Conservation (phyloP, 2,888 invertebrate genomes). For the Caenorhabditis afra region DNA sequence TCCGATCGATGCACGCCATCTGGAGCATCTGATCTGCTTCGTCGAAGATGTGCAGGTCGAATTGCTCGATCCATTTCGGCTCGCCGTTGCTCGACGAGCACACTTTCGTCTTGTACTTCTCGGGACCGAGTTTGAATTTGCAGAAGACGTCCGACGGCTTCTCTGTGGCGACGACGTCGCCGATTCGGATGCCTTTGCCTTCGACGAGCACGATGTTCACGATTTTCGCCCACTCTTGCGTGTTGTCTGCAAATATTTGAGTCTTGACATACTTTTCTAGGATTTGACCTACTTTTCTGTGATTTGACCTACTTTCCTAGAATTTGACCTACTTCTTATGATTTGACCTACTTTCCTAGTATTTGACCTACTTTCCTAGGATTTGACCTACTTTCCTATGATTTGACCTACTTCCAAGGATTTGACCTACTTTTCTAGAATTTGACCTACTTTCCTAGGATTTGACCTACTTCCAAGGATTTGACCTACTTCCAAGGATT, state of each 20-base stretch:
- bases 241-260: constrained; percentile 37
- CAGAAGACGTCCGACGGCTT: constrained; percentile 86
- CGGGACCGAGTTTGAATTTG: constrained; percentile 96
- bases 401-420: no score
- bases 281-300: no score
- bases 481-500: no score
- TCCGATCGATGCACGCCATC: constrained; percentile 91
- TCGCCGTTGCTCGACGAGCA: constrained; percentile 88
- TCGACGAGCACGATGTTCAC: constrained; percentile 97
- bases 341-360: no score
- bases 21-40: constrained; percentile 93
- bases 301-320: no score
- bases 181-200: constrained; percentile 89
- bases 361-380: no score
- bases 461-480: no score
- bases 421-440: no score
- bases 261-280: no score
- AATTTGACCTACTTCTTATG: no score
- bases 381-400: no score
- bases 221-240: constrained; percentile 95
- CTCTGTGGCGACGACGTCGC: constrained; percentile 86
- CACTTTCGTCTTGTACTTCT: constrained; percentile 95
- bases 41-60: constrained; percentile 95
- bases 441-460: no score
- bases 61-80: constrained; percentile 96